A percentile compares a stretch with the other conserved stretches of the same genome.
Conservation (phyloP, 2,113 vertebrate species). For the Helogale parvula region DNA sequence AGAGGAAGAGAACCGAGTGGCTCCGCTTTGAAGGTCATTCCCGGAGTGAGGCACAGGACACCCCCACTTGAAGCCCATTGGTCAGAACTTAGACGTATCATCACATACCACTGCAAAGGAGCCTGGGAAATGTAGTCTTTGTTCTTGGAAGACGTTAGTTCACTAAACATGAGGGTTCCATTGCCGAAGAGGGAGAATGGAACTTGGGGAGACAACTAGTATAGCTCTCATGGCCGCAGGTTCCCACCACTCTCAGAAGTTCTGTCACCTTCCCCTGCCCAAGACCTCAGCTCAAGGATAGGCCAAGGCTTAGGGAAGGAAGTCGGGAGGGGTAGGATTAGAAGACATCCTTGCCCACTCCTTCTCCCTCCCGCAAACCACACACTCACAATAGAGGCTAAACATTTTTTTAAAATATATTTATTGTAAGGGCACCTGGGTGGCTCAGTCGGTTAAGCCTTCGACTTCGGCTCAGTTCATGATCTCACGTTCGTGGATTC, state of each 20-base stretch:
- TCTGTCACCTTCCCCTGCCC: neutral
- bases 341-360: too few species aligned
- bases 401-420: neutral
- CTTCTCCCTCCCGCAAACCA: neutral
- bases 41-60: neutral
- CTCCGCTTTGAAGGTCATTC: neutral
- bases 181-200: neutral
- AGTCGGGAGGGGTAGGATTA: too few species aligned
- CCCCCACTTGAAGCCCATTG: neutral
- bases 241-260: neutral
- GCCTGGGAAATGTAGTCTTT: neutral
- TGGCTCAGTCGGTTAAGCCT: too few species aligned
- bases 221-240: too few species aligned
- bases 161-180: neutral
- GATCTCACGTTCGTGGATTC: too few species aligned
- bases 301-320: neutral
- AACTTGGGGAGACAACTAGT: neutral
- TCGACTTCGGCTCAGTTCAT: too few species aligned
- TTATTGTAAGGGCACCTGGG: neutral
- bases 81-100: neutral
- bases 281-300: neutral
- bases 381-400: neutral
- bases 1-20: accelerated
- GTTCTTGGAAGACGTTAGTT: neutral
- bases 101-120: neutral